Percentiles rank a stretch among this genome's conserved stretches.
These are phyloP conservation scores for Odontamblyopus lacepedii DNA, from an alignment of 2,797 vertebrate species.

Conservation along the genomic window DNA sequence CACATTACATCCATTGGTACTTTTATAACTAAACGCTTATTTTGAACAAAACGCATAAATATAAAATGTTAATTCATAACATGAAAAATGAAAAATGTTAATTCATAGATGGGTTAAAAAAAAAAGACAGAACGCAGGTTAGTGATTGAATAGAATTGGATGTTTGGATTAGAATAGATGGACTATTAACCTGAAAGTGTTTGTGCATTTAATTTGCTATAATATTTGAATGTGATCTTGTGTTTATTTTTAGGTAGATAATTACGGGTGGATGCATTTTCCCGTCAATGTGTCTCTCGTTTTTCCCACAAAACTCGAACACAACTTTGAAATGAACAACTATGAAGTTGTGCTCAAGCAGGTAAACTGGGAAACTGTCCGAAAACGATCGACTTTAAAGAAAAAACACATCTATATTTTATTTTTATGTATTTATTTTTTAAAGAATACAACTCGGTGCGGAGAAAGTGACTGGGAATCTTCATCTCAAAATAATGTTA, in stretches of 20 bases:
- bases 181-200: too few species aligned
- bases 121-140: too few species aligned
- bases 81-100: too few species aligned
- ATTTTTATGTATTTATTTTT: slow-evolving; percentile 36
- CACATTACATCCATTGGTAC: neutral
- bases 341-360: slow-evolving; percentile 37
- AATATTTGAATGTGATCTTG: neutral
- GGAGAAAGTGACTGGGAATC: neutral
- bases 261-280: slow-evolving; percentile 59
- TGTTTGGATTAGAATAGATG: too few species aligned
- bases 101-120: too few species aligned
- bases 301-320: slow-evolving; percentile 55
- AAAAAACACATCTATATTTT: slow-evolving; percentile 3
- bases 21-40: neutral
- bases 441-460: slow-evolving; percentile 63
- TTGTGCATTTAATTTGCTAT: neutral
- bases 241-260: slow-evolving; percentile 62
- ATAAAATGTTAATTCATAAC: too few species aligned
- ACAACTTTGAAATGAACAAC: slow-evolving; percentile 57
- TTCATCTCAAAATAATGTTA: neutral
- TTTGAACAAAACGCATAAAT: too few species aligned
- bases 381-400: neutral
- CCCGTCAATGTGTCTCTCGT: slow-evolving; percentile 55
- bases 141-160: too few species aligned
- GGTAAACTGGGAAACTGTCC: slow-evolving; percentile 42